Conservation (phyloP, 2,888 invertebrate genomes). For the Scaptomyza tumidula region DNA sequence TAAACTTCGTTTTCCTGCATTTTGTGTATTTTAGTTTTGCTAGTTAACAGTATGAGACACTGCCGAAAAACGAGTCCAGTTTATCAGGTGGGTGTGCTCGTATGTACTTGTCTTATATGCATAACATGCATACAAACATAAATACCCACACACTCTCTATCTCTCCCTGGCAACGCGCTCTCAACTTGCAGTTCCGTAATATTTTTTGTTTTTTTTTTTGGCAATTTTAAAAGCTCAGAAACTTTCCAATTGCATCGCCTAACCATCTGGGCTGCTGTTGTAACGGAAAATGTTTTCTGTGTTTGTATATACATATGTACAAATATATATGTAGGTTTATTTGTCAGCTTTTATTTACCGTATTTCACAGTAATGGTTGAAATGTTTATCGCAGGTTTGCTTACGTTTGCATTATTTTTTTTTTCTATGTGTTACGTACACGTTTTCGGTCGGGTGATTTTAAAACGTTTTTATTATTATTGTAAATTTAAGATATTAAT, state of each 20-base stretch:
- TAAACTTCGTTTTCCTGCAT: background rate
- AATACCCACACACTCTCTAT: conserved; percentile 5
- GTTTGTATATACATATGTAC: background rate
- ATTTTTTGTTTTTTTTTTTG: conserved; percentile 22
- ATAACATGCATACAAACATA: conserved; percentile 1
- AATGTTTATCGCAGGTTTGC: conserved; percentile 11
- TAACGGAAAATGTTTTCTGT: background rate
- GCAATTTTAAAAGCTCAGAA: conserved; percentile 45
- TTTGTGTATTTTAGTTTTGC: background rate
- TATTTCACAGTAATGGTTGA: conserved; percentile 5
- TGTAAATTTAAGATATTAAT: too few relatives aligned
- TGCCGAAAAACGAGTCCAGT: conserved; percentile 3
- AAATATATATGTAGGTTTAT: background rate
- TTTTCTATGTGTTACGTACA: background rate
- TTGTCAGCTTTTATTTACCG: background rate
- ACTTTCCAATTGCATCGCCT: conserved; percentile 51
- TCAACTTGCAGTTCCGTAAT: conserved; percentile 29
- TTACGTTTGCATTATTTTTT: background rate
- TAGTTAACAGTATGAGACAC: background rate
- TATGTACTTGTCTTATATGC: background rate
- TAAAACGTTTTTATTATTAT: too few relatives aligned
- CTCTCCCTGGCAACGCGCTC: conserved; percentile 16
- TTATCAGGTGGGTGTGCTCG: background rate
- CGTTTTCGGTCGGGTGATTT: background rate
- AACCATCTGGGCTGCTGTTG: conserved; percentile 6